Evolutionary conservation across 2,888 invertebrate genomes (phyloP).

Genomic region (Drosophila colorata): DNA sequence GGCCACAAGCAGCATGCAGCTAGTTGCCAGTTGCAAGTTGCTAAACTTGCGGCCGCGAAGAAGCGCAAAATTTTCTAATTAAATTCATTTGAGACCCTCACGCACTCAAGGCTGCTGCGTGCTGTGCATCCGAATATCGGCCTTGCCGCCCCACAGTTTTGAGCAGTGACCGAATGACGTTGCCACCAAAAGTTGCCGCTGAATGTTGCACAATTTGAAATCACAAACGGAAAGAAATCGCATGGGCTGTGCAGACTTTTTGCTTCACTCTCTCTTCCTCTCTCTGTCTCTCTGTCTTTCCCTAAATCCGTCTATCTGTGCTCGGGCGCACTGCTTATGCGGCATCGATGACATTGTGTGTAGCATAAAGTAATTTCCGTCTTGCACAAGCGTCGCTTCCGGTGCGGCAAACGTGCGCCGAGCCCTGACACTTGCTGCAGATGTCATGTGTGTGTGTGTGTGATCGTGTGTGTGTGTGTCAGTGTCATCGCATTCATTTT

Average conservation of each 20-base stretch:
- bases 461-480: conserved; percentile 30
- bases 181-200: conserved; percentile 27
- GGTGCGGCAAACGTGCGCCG: conserved; percentile 80
- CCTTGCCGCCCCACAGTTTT: conserved; percentile 3
- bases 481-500: conserved; percentile 58
- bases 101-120: conserved; percentile 71
- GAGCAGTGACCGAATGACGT: conserved; percentile 41
- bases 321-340: conserved; percentile 69
- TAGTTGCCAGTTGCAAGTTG: conserved; percentile 38
- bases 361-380: conserved; percentile 82
- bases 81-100: conserved; percentile 82
- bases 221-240: conserved; percentile 49
- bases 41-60: conserved; percentile 60
- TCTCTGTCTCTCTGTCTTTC: conserved; percentile 3
- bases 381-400: conserved; percentile 81
- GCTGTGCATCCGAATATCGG: conserved; percentile 60
- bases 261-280: not conserved
- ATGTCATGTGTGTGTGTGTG: conserved; percentile 49
- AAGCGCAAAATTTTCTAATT: conserved; percentile 79
- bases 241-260: conserved; percentile 13
- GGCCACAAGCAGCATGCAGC: conserved; percentile 47
- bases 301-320: conserved; percentile 38
- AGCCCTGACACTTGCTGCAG: conserved; percentile 78
- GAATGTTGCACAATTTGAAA: conserved; percentile 54
- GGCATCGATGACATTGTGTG: conserved; percentile 83